Evolutionary conservation across 2,797 vertebrate genomes (phyloP).

Genomic region (Ciconia nigra): DNA sequence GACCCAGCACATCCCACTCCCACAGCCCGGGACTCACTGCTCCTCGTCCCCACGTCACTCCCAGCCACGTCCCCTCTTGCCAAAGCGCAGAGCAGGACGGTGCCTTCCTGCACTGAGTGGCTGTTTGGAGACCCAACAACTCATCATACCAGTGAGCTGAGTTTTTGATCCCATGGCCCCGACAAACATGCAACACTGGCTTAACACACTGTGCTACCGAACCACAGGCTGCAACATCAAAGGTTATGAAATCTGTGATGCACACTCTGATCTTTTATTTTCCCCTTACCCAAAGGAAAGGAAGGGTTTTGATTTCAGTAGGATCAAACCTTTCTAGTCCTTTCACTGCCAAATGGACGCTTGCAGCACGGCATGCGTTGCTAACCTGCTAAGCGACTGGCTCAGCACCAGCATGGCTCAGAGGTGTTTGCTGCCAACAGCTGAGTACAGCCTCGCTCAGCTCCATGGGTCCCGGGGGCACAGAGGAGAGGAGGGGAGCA

Average conservation of each 20-base stretch:
- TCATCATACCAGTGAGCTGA: not conserved
- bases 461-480: not conserved
- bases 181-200: not conserved
- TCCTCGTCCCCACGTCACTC: fast-evolving
- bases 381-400: not conserved
- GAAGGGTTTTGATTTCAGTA: not conserved
- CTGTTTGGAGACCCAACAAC: not conserved
- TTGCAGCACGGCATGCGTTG: fast-evolving
- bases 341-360: not conserved
- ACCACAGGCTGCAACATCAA: not conserved
- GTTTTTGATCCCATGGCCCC: not conserved
- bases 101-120: fast-evolving
- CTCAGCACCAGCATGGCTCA: not conserved
- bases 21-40: not conserved
- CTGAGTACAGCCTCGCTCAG: not conserved
- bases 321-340: not conserved
- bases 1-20: not conserved
- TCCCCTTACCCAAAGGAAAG: not conserved
- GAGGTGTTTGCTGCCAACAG: not conserved
- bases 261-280: not conserved
- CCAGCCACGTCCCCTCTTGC: fast-evolving
- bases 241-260: not conserved
- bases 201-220: not conserved
- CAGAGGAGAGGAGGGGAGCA: not conserved
- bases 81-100: fast-evolving